Evolutionary conservation across 2,888 invertebrate genomes (phyloP).

Genomic region (Orgyia antiqua): DNA sequence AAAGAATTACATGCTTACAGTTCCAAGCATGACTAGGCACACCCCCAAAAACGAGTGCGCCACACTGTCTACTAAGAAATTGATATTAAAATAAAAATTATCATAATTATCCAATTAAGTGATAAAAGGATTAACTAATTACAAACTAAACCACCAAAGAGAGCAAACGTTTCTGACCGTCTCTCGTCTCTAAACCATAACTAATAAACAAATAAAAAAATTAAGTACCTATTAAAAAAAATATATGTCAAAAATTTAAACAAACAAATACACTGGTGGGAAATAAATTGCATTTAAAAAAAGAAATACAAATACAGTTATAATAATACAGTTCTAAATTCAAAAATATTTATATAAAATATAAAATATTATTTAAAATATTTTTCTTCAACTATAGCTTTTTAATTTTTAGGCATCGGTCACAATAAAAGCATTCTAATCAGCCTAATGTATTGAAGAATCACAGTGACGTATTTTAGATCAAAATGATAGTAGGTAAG

Average conservation of each 20-base stretch:
- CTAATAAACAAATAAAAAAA: too few species aligned
- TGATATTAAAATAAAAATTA: slow-evolving; percentile 1
- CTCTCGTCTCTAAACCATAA: too few species aligned
- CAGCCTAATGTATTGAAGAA: slow-evolving; percentile 10
- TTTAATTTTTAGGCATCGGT: slow-evolving; percentile 2
- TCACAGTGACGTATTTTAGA: slow-evolving; percentile 17
- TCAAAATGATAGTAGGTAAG: slow-evolving; percentile 14
- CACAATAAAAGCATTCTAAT: slow-evolving; percentile 8
- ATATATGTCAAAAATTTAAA: not conserved
- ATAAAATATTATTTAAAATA: not conserved
- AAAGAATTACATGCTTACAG: too few species aligned
- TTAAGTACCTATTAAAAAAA: not conserved
- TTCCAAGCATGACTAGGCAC: too few species aligned
- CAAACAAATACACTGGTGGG: not conserved
- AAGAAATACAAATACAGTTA: not conserved
- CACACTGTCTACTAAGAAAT: slow-evolving; percentile 3
- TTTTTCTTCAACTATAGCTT: not conserved
- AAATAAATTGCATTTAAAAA: not conserved
- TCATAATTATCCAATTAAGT: slow-evolving; percentile 6
- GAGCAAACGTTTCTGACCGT: slow-evolving; percentile 1
- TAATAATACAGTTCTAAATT: not conserved
- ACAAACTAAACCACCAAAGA: not conserved
- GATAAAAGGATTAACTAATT: slow-evolving; percentile 7
- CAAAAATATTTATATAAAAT: not conserved
- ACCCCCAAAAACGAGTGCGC: not conserved